Conservation (phyloP, 2,113 vertebrate genomes). For the Grus americana region DNA sequence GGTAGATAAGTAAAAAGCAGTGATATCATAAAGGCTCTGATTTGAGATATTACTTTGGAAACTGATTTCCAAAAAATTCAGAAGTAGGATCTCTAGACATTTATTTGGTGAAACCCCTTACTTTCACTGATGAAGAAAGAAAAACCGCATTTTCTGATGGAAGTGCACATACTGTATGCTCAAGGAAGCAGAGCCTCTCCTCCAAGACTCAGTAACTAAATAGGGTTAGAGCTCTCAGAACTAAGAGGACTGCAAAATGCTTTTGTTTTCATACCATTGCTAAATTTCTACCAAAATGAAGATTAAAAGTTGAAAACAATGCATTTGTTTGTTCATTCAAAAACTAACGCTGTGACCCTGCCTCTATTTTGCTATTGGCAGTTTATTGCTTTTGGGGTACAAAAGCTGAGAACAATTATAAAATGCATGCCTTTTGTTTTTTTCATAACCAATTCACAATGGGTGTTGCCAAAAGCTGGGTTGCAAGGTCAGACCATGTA, state of each 20-base stretch:
- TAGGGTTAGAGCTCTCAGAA: not conserved
- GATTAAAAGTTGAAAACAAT: not conserved
- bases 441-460: not conserved
- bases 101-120: conserved; percentile 36
- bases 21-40: conserved; percentile 61
- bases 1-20: conserved; percentile 66
- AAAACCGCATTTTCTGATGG: conserved; percentile 51
- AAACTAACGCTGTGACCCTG: not conserved
- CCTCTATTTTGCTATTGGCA: not conserved
- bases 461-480: not conserved
- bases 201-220: not conserved
- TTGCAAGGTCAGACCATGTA: not conserved
- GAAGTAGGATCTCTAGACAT: conserved; percentile 1
- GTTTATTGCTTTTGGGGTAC: not conserved
- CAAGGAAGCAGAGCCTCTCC: conserved; percentile 22
- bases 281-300: not conserved
- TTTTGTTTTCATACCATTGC: conserved; percentile 17
- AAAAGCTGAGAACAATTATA: not conserved
- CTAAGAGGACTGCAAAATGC: conserved; percentile 39
- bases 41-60: conserved; percentile 23
- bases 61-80: not conserved
- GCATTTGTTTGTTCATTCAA: not conserved
- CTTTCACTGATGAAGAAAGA: conserved; percentile 27
- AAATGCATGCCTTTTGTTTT: not conserved
- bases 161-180: conserved; percentile 57